Conservation (phyloP, 2,113 vertebrate species). For the Emydocephalus ijimae region DNA sequence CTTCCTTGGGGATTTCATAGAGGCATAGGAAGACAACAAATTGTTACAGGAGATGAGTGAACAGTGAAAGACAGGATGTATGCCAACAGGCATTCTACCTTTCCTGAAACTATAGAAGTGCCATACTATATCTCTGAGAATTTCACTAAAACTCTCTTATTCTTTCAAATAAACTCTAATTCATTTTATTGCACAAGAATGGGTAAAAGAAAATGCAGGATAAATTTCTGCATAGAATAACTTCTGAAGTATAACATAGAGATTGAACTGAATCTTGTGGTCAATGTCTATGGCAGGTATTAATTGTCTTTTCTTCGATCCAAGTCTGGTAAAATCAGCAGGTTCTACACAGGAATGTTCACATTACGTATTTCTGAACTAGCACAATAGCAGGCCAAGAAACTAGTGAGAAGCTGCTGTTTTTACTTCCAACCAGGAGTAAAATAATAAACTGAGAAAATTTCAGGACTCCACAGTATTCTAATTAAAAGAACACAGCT, state of each 20-base stretch:
- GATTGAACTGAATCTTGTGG: neutral
- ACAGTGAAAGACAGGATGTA: neutral
- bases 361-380: constrained; percentile 42
- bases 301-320: neutral
- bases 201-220: neutral
- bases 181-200: neutral
- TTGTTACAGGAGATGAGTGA: neutral
- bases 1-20: neutral
- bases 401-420: constrained; percentile 20
- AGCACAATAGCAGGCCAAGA: constrained; percentile 40
- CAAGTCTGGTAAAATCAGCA: neutral
- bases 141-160: neutral
- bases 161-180: neutral
- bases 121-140: neutral
- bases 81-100: neutral
- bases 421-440: constrained; percentile 43
- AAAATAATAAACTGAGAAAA: constrained; percentile 54
- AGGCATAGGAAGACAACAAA: neutral
- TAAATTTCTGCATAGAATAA: neutral
- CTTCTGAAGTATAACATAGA: neutral
- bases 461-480: constrained; percentile 40
- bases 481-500: constrained; percentile 55
- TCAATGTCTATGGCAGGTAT: neutral
- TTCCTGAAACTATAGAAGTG: neutral
- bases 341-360: constrained; percentile 21